Conservation (phyloP, 2,113 vertebrate species). For the Colistium nudipinnis region DNA sequence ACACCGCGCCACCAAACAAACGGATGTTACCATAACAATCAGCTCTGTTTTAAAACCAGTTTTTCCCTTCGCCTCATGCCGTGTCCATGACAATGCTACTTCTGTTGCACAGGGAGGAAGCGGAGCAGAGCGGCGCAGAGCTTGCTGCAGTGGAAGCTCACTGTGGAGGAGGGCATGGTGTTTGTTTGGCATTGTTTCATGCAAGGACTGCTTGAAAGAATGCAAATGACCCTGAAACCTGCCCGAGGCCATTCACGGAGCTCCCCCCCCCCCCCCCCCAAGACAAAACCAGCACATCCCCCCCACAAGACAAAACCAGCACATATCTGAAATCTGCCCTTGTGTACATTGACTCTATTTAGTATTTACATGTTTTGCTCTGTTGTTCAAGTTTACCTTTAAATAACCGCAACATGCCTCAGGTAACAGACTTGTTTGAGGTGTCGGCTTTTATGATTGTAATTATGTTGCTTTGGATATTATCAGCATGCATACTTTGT, state of each 20-base stretch:
- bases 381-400: conserved; percentile 18
- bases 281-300: background rate
- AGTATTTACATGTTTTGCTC: conserved; percentile 7
- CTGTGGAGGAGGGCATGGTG: conserved; percentile 32
- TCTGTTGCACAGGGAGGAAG: conserved; percentile 30
- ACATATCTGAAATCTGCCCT: conserved; percentile 33
- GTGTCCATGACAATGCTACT: conserved; percentile 70
- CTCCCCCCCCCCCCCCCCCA: conserved; percentile 3
- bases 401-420: background rate
- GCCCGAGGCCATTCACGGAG: conserved; percentile 31
- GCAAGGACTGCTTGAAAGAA: conserved; percentile 45
- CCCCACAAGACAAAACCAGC: background rate
- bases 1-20: conserved; percentile 66
- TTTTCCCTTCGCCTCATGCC: conserved; percentile 49
- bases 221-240: conserved; percentile 62
- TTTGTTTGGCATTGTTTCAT: conserved; percentile 49
- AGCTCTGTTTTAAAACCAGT: conserved; percentile 36
- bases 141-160: conserved; percentile 22
- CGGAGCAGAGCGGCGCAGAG: conserved; percentile 26
- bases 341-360: conserved; percentile 19
- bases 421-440: conserved; percentile 6
- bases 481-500: background rate
- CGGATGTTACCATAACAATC: conserved; percentile 71
- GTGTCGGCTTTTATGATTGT: conserved; percentile 1
- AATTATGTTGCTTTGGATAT: background rate